phyloP scores from a whole-genome alignment of 2,797 vertebrate genomes.

The Channa striata region DNA sequence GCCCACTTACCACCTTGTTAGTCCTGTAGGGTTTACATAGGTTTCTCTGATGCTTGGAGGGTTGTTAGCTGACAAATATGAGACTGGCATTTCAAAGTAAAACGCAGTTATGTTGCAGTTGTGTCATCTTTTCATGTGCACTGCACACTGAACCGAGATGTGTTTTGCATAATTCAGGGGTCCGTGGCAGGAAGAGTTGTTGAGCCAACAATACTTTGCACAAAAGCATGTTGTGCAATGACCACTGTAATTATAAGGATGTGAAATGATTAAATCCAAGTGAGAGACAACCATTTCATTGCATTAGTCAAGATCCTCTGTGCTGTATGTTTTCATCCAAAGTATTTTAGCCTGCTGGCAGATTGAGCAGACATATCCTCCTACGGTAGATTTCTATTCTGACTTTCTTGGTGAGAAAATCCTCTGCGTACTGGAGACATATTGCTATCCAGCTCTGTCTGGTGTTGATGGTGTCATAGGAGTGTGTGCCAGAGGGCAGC shows the following conservation, averaged over 20 bases:
- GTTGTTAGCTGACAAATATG: conserved; percentile 61
- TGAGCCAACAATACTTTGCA: conserved; percentile 27
- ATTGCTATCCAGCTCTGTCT: conserved; percentile 60
- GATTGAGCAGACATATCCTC: conserved; percentile 49
- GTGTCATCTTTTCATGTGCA: conserved; percentile 46
- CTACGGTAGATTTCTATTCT: conserved; percentile 51
- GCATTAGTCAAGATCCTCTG: conserved; percentile 29
- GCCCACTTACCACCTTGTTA: conserved; percentile 57
- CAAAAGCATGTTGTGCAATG: conserved; percentile 36
- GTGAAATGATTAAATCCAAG: conserved; percentile 41
- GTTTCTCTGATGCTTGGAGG: conserved; percentile 39
- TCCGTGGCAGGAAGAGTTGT: conserved; percentile 20
- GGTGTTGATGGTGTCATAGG: conserved; percentile 62
- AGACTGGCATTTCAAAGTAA: conserved; percentile 59
- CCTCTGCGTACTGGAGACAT: conserved; percentile 66
- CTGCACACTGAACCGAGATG: conserved; percentile 39
- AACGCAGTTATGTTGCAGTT: conserved; percentile 50
- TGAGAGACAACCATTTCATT: conserved; percentile 29
- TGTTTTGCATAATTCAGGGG: conserved; percentile 51
- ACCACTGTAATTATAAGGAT: conserved; percentile 42
- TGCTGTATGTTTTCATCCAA: conserved; percentile 28
- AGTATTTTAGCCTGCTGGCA: conserved; percentile 54
- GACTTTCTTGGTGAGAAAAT: conserved; percentile 59
- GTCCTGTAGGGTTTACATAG: conserved; percentile 49
- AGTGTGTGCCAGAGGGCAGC: conserved; percentile 69